A percentile compares a stretch with the other conserved stretches of the same genome.
Evolutionary conservation across 1,140 invertebrate genomes (phyloP).

Genomic region (Ips nitidus): DNA sequence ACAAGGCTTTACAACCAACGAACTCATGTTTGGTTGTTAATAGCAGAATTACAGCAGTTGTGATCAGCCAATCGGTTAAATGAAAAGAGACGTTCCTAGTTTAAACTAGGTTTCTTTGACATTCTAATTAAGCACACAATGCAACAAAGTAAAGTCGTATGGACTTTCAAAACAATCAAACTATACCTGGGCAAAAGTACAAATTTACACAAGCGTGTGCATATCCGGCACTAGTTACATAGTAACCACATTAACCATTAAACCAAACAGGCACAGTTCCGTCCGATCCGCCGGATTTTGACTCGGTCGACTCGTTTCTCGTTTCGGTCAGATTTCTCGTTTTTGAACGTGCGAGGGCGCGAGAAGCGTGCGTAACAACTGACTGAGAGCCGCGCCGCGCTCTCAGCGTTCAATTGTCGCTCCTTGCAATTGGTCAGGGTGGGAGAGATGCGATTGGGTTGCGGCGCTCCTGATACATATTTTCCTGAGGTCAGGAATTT

Average conservation of each 20-base stretch:
- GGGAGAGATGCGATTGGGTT: neutral
- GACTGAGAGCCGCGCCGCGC: neutral
- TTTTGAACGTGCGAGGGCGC: too few species aligned
- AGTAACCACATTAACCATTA: slow-evolving; percentile 10
- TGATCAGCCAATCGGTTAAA: too few species aligned
- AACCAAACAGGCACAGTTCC: slow-evolving; percentile 16
- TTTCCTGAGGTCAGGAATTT: neutral
- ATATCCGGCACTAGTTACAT: slow-evolving; percentile 21
- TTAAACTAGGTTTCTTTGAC: too few species aligned
- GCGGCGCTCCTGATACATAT: slow-evolving; percentile 5
- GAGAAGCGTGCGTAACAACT: slow-evolving; percentile 5
- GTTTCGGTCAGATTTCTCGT: neutral
- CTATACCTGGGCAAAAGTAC: slow-evolving; percentile 9
- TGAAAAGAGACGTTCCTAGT: too few species aligned
- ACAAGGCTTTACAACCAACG: too few species aligned
- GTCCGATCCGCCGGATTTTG: slow-evolving; percentile 5
- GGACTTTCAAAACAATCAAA: neutral
- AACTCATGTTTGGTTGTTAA: too few species aligned
- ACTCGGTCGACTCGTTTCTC: neutral
- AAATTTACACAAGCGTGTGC: slow-evolving; percentile 12
- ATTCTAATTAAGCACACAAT: neutral
- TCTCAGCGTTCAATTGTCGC: slow-evolving; percentile 19
- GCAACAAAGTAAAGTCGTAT: neutral
- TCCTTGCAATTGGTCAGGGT: neutral
- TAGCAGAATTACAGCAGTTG: too few species aligned